Conservation (phyloP, 2,888 invertebrate genomes). For the Drosophila mettleri region DNA sequence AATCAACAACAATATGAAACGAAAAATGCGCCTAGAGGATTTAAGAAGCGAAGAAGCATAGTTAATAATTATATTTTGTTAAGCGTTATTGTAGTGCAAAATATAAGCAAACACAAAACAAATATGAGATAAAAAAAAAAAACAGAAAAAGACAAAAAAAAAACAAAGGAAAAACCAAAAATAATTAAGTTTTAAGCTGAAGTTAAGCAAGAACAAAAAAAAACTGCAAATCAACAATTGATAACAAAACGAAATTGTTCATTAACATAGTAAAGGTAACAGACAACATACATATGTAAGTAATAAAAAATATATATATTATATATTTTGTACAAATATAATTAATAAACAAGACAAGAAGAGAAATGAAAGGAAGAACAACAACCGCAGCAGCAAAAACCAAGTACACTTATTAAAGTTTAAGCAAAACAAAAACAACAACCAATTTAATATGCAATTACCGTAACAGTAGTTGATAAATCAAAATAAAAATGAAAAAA, state of each 20-base stretch:
- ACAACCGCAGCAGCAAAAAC: conserved; percentile 65
- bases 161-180: conserved; percentile 15
- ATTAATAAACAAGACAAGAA: conserved; percentile 49
- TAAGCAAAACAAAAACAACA: conserved; percentile 66
- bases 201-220: conserved; percentile 29
- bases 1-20: conserved; percentile 42
- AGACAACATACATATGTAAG: conserved; percentile 33
- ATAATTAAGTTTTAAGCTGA: conserved; percentile 71
- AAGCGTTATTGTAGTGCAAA: conserved; percentile 74
- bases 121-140: too few species aligned
- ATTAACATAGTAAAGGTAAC: conserved; percentile 59
- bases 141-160: conserved; percentile 28
- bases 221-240: conserved; percentile 27
- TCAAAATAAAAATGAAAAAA: conserved; percentile 67
- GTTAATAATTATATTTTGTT: conserved; percentile 82
- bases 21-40: conserved; percentile 56
- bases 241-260: conserved; percentile 55
- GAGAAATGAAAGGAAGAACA: conserved; percentile 15
- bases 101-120: conserved; percentile 52
- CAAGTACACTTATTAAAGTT: conserved; percentile 79
- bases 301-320: conserved; percentile 42
- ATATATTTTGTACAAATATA: conserved; percentile 81
- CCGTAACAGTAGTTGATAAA: conserved; percentile 80
- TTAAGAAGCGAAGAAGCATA: conserved; percentile 38
- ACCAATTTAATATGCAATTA: conserved; percentile 81